These are phyloP conservation scores for Manis pentadactyla DNA, from an alignment of 2,797 vertebrate genomes.

Conservation along the genomic window DNA sequence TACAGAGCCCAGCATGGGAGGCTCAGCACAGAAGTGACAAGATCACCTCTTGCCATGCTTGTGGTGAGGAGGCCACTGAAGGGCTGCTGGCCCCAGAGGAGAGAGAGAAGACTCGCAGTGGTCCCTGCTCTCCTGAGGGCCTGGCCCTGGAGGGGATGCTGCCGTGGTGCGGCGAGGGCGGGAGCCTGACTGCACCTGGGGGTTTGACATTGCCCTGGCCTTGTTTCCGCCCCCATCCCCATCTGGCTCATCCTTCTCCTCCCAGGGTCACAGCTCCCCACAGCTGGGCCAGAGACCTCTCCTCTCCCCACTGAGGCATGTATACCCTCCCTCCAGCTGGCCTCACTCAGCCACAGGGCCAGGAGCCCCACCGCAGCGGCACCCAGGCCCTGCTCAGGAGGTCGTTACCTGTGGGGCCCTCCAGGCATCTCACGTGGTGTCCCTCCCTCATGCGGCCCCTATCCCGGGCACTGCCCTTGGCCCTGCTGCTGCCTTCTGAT, in stretches of 20 bases:
- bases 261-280: not conserved
- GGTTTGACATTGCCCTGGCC: accelerated
- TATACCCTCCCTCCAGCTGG: accelerated
- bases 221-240: accelerated
- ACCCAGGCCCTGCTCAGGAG: not conserved
- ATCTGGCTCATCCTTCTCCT: not conserved
- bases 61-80: not conserved
- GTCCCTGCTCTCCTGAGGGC: too few species aligned
- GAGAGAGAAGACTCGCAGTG: accelerated
- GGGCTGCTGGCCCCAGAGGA: not conserved
- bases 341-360: not conserved
- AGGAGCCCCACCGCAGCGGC: accelerated
- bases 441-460: accelerated
- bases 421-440: accelerated
- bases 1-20: not conserved
- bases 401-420: accelerated
- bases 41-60: not conserved
- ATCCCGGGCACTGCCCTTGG: not conserved
- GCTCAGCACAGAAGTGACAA: accelerated
- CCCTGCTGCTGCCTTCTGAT: not conserved
- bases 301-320: accelerated
- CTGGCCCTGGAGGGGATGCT: accelerated
- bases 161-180: not conserved
- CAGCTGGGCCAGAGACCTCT: not conserved
- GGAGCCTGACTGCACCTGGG: not conserved